These are phyloP conservation scores for Eupeodes luniger DNA, from an alignment of 2,888 invertebrate genomes.

Conservation along the genomic window DNA sequence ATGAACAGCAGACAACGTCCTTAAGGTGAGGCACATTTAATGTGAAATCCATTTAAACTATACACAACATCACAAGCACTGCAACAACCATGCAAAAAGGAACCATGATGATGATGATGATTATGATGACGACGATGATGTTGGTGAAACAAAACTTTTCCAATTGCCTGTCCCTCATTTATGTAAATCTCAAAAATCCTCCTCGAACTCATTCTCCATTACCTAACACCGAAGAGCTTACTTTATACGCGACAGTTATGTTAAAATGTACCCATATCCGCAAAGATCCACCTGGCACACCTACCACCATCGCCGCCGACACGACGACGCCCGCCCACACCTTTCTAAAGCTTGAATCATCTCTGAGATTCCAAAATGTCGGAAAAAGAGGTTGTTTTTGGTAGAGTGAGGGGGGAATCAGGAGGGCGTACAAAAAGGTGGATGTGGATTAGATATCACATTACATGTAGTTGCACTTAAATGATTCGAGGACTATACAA, in stretches of 20 bases:
- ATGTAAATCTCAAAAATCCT: conserved; percentile 66
- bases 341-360: conserved; percentile 29
- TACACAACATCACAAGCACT: neutral
- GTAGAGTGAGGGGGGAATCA: too few species aligned
- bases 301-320: too few species aligned
- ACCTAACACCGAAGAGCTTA: neutral
- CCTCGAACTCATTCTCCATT: neutral
- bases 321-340: too few species aligned
- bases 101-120: conserved; percentile 22
- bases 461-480: conserved; percentile 75
- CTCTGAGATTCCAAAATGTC: conserved; percentile 29
- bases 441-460: conserved; percentile 60
- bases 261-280: neutral
- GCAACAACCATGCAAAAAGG: neutral
- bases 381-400: neutral
- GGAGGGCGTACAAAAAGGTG: too few species aligned
- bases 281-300: conserved; percentile 43
- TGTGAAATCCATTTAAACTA: conserved; percentile 69
- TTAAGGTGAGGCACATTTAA: conserved; percentile 62
- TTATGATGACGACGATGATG: conserved; percentile 31
- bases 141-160: conserved; percentile 63
- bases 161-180: conserved; percentile 72
- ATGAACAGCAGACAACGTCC: conserved; percentile 44
- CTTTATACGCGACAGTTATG: conserved; percentile 13
- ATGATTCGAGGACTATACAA: conserved; percentile 34